These are phyloP conservation scores for Typhlomys cinereus DNA, from an alignment of 2,113 vertebrate genomes.

Conservation along the genomic window DNA sequence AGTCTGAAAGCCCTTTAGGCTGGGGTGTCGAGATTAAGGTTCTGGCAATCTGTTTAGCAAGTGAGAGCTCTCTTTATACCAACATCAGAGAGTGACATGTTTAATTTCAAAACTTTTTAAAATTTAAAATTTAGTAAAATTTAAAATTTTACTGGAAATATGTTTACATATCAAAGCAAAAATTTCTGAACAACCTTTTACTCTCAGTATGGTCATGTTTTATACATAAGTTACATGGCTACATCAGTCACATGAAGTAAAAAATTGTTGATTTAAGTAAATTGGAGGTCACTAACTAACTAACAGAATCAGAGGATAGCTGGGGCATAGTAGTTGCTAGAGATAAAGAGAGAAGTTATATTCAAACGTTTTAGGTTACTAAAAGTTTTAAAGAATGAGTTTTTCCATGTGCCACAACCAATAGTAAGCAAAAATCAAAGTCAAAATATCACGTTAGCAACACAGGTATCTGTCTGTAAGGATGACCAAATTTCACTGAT, in stretches of 20 bases:
- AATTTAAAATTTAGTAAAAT: not conserved
- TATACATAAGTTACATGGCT: not conserved
- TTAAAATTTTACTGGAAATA: not conserved
- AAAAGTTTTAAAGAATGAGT: not conserved
- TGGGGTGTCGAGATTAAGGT: not conserved
- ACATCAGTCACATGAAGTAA: not conserved
- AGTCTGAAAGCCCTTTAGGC: not conserved
- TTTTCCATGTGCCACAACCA: not conserved
- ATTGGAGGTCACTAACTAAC: not conserved
- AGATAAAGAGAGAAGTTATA: not conserved
- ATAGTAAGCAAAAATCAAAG: not conserved
- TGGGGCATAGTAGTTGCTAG: not conserved
- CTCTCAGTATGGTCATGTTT: not conserved
- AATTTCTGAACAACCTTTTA: not conserved
- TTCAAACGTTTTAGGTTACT: not conserved
- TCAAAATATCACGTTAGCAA: not conserved
- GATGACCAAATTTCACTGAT: not conserved
- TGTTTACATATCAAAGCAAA: not conserved
- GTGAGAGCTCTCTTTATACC: not conserved
- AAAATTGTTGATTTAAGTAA: conserved; percentile 36
- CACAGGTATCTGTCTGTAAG: not conserved
- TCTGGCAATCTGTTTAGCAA: not conserved
- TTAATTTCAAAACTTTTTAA: not conserved
- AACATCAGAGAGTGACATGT: not conserved
- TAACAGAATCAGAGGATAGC: not conserved